Percentiles rank a stretch among this genome's conserved stretches.
Evolutionary conservation across 2,797 vertebrate species (phyloP).

Genomic region (Acanthurus tractus): DNA sequence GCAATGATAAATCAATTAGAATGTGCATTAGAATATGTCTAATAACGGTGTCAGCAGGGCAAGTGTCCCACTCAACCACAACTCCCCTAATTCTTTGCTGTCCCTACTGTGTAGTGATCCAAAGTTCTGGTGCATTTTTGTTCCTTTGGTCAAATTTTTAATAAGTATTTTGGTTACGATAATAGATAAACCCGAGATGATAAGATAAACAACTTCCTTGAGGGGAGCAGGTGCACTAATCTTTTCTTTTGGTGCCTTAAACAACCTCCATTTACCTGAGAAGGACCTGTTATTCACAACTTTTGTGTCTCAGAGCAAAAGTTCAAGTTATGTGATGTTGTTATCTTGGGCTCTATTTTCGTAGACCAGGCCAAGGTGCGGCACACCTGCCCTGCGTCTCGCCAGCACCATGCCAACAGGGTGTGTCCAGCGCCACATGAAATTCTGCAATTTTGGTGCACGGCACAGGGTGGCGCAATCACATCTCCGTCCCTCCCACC

Average conservation of each 20-base stretch:
- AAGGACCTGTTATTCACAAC: no score
- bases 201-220: not conserved
- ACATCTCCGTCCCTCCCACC: no score
- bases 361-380: no score
- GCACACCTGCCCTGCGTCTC: no score
- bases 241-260: not conserved
- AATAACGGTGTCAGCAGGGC: constrained; percentile 69
- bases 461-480: no score
- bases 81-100: constrained; percentile 45
- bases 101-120: constrained; percentile 18
- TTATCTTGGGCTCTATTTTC: no score
- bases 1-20: constrained; percentile 79
- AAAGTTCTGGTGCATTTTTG: not conserved
- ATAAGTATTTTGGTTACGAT: constrained; percentile 5
- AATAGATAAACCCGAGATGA: not conserved
- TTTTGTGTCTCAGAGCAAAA: constrained; percentile 3
- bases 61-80: constrained; percentile 57
- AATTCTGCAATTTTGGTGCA: no score
- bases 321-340: not conserved
- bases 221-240: not conserved
- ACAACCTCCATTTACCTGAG: not conserved
- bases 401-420: no score
- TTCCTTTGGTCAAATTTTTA: not conserved
- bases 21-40: constrained; percentile 61
- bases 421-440: no score